Conservation (phyloP, 2,113 vertebrate genomes). For the Urocitellus parryii region DNA sequence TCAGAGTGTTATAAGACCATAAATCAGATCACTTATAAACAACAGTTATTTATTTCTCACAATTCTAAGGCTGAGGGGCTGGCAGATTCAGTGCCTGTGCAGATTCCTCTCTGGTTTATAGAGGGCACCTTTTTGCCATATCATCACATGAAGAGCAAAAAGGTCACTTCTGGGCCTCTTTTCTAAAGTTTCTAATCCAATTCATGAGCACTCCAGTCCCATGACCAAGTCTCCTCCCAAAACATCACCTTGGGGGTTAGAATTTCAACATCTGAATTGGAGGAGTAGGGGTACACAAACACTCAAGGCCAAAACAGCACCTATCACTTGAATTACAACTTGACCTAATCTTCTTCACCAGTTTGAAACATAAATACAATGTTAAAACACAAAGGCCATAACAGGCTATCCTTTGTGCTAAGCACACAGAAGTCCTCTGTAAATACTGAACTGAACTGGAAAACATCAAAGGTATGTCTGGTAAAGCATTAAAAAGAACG, state of each 20-base stretch:
- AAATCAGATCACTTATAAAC: background rate
- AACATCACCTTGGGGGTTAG: background rate
- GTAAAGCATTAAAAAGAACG: conserved; percentile 54
- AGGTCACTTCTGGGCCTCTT: background rate
- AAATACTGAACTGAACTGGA: background rate
- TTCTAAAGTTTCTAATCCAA: background rate
- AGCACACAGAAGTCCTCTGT: background rate
- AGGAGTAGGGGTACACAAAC: background rate
- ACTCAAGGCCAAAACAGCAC: background rate
- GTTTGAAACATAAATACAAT: conserved; percentile 33
- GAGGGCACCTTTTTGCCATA: background rate
- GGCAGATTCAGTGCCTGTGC: background rate
- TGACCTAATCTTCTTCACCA: conserved; percentile 13
- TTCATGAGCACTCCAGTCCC: background rate
- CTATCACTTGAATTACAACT: background rate
- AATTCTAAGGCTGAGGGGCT: background rate
- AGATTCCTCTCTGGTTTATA: background rate
- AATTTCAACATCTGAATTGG: background rate
- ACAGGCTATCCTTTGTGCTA: background rate
- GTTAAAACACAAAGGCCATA: background rate
- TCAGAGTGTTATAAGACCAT: background rate
- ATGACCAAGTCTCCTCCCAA: background rate
- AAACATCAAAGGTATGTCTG: conserved; percentile 16
- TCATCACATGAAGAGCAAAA: background rate
- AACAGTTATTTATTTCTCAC: background rate